phyloP scores from a whole-genome alignment of 2,888 invertebrate species.

The Lamellibrachia columna region DNA sequence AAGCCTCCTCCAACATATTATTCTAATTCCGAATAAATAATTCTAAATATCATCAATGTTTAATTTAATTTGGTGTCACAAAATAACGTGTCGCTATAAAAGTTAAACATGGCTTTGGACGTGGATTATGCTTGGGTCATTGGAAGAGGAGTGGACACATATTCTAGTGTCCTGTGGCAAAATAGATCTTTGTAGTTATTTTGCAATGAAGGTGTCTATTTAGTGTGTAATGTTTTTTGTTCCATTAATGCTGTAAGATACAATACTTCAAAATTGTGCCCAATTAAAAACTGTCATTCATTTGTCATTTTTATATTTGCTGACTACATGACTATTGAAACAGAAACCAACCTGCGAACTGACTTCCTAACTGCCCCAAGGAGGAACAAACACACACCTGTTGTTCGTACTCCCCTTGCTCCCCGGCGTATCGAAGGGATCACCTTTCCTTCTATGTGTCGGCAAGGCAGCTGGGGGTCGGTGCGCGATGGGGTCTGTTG shows the following conservation, averaged over 20 bases:
- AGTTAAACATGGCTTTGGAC: too few relatives aligned
- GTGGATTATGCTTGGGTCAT: too few relatives aligned
- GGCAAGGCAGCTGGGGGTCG: conserved; percentile 59
- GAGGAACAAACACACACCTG: conserved; percentile 23
- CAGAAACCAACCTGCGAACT: neutral
- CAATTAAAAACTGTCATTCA: neutral
- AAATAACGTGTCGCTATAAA: too few relatives aligned
- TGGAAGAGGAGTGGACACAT: too few relatives aligned
- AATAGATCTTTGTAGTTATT: too few relatives aligned
- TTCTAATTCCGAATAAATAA: neutral
- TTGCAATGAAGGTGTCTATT: too few relatives aligned
- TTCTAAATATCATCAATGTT: neutral
- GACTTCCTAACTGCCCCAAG: neutral
- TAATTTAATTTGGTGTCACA: neutral
- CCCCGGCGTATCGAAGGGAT: conserved; percentile 21
- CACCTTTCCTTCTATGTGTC: conserved; percentile 37
- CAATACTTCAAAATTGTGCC: too few relatives aligned
- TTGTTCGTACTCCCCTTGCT: conserved; percentile 28
- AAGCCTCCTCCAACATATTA: too few relatives aligned
- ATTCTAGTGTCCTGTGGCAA: too few relatives aligned
- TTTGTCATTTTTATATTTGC: neutral
- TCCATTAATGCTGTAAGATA: too few relatives aligned
- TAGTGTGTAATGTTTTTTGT: too few relatives aligned
- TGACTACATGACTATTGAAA: neutral
- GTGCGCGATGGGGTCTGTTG: conserved; percentile 26